Evolutionary conservation across 2,888 invertebrate genomes (phyloP).

Genomic region (Gymnoscelis rufifasciata): DNA sequence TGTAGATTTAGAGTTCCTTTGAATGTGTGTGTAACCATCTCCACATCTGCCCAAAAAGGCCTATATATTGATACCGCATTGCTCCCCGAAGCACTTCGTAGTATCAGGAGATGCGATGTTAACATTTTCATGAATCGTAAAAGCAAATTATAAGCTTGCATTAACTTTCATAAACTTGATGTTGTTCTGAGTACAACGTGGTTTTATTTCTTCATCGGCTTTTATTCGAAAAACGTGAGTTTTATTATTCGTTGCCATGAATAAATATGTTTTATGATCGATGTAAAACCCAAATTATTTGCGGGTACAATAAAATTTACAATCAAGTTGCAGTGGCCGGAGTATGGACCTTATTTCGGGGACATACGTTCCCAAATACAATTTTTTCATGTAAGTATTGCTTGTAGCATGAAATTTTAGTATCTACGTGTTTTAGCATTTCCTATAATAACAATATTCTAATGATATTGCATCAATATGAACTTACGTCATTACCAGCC

Average conservation of each 20-base stretch:
- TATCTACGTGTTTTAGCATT: conserved; percentile 19
- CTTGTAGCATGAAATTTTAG: conserved; percentile 17
- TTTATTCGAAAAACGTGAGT: conserved; percentile 33
- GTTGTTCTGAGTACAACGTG: conserved; percentile 25
- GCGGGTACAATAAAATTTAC: conserved; percentile 29
- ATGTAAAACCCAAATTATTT: conserved; percentile 34
- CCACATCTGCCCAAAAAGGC: not conserved
- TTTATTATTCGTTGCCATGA: conserved; percentile 32
- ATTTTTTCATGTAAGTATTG: not conserved
- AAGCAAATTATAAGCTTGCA: conserved; percentile 14
- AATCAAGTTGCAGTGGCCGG: conserved; percentile 10
- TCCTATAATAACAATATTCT: conserved; percentile 4
- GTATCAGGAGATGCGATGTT: conserved; percentile 5
- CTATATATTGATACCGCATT: not conserved
- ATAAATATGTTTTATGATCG: conserved; percentile 33
- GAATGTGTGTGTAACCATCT: too few species aligned
- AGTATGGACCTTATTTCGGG: not conserved
- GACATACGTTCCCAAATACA: conserved; percentile 1
- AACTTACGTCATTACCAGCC: too few species aligned
- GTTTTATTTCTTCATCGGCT: conserved; percentile 32
- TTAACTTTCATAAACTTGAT: conserved; percentile 22
- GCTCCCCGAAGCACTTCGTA: conserved; percentile 2
- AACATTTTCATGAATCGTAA: conserved; percentile 8
- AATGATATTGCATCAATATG: conserved; percentile 2
- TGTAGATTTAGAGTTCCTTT: too few species aligned